Evolutionary conservation across 92 coral and sea anemone species (phyloP).

Genomic region (Isaurus tuberculatus): DNA sequence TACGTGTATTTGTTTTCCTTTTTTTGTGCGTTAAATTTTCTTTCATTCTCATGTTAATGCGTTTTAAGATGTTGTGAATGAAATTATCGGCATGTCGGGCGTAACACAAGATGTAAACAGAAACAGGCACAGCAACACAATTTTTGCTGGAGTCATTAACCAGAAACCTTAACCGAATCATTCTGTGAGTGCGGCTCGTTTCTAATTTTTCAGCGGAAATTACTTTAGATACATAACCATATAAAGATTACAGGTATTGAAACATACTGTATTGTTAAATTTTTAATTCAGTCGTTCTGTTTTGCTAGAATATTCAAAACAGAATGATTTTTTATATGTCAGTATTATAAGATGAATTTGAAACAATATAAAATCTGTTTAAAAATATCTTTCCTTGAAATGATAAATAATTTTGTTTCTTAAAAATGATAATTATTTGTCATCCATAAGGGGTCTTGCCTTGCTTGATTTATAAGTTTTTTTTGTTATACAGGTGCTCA

Average conservation of each 20-base stretch:
- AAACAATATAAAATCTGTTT: neutral
- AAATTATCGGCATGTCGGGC: neutral
- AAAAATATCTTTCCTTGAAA: neutral
- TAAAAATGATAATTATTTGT: neutral
- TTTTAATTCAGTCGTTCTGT: neutral
- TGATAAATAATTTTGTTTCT: neutral
- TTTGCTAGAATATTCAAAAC: neutral
- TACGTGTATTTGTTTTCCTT: too few relatives aligned
- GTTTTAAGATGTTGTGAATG: neutral
- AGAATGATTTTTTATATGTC: neutral
- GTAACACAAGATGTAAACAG: neutral
- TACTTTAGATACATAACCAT: constrained; percentile 20
- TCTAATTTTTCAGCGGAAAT: constrained; percentile 44
- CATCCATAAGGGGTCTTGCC: too few relatives aligned
- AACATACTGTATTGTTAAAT: neutral
- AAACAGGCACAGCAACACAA: neutral
- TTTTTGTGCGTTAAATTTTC: too few relatives aligned
- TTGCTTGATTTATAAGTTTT: too few relatives aligned
- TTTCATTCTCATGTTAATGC: neutral
- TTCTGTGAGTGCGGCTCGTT: neutral
- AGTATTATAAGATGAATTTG: neutral
- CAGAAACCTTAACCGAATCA: neutral
- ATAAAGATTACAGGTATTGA: constrained; percentile 1
- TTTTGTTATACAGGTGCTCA: too few relatives aligned
- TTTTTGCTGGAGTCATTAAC: neutral